Base-by-base conservation (phyloP, 2,888 invertebrate species). In the Dicroscelio sp. region DNA sequence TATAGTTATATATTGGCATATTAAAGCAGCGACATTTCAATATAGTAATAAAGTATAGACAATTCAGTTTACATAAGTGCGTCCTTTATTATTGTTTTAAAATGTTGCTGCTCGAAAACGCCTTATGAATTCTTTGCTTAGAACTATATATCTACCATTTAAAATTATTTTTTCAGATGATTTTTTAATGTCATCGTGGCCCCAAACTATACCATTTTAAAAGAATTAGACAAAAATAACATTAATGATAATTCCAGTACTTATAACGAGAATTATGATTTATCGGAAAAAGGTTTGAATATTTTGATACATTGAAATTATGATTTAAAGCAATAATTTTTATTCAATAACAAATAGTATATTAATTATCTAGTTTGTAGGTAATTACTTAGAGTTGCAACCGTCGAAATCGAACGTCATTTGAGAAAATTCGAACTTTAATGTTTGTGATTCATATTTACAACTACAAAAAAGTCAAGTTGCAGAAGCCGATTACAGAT, bases 391-490 rank as follows among this genome's bases (percentile, higher is more conserved):
- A 60, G 60, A 60, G 14, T 60, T 60, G 23, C 60, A 60, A 60
- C 23, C 60, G 23, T 6, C 60, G 27, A 23, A 23, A 60, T 25
- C 27, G 60, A 25, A 60, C 60, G 60, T 25, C 27, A 27, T 23
- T 60, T 12, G 27, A 60, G 27, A 60, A 4, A 27, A 60, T 60
- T 60, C 25, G 60, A 60, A 23, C 25, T 60, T 27, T 60, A 60
- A 60, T 60, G 60, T 17, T 60, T 27, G 27, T 60, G 27, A 60
- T 60, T 23, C 60, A 60, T 60, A 60, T 60, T 60, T 27, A 60
- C 60, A 60, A 60, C 27, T 60, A 23, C 27, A 60, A 27, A 60
- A 60, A 60, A 25, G 60, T 60, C 25, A 60, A 60, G 23, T 60
- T 60, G 27, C 23, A 23, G 60, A 60, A 60, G 27, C 23, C 60